Conservation (phyloP, 2,888 invertebrate species). For the Parelbella ahira region DNA sequence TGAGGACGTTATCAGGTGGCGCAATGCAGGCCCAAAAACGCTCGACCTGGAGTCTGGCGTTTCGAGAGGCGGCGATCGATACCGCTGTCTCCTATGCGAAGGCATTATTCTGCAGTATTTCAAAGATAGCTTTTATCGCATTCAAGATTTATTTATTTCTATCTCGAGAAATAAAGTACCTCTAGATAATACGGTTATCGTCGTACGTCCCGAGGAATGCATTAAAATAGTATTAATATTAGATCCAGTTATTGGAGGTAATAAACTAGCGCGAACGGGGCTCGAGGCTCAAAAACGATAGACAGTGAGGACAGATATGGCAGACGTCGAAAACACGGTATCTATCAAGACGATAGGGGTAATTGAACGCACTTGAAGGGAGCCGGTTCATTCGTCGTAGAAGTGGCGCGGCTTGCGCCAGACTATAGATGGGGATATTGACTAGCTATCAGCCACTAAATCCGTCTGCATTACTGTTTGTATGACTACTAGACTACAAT, state of each 20-base stretch:
- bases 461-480: no score
- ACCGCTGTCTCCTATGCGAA: conserved; percentile 30
- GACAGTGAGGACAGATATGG: conserved; percentile 6
- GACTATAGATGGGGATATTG: no score
- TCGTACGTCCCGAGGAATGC: conserved; percentile 2
- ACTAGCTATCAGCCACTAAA: no score
- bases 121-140: no score
- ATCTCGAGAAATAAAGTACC: conserved; percentile 1
- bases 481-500: no score
- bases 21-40: conserved; percentile 67
- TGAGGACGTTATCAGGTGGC: conserved; percentile 63
- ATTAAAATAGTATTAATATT: conserved; percentile 12
- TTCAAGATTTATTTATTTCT: not conserved
- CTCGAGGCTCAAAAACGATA: conserved; percentile 7
- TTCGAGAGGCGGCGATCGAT: conserved; percentile 51
- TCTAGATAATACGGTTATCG: conserved; percentile 6
- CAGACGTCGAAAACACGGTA: conserved; percentile 17
- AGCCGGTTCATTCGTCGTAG: conserved; percentile 17
- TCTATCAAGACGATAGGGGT: conserved; percentile 17
- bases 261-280: conserved; percentile 1
- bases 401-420: conserved; percentile 14
- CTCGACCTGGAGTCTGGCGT: conserved; percentile 38
- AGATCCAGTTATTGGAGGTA: not conserved
- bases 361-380: conserved; percentile 23
- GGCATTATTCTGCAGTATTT: conserved; percentile 15